phyloP scores from a whole-genome alignment of 2,888 invertebrate genomes.

The Ariolimax columbianus region DNA sequence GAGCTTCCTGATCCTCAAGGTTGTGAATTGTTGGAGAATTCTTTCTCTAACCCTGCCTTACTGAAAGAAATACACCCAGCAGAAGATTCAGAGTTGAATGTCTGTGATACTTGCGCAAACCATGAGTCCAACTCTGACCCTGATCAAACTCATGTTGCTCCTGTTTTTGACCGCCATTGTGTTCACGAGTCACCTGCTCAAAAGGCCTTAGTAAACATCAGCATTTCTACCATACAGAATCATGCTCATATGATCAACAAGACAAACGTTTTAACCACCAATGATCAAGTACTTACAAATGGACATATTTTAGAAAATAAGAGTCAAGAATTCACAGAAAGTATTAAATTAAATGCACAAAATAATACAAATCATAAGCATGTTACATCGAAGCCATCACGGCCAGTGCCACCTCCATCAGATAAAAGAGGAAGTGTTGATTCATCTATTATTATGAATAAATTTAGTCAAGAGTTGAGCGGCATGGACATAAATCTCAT shows the following conservation, averaged over 20 bases:
- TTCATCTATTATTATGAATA: conserved; percentile 49
- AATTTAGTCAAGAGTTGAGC: conserved; percentile 38
- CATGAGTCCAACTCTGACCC: neutral
- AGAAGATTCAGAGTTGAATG: conserved; percentile 11
- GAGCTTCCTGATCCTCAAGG: conserved; percentile 31
- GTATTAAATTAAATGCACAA: neutral
- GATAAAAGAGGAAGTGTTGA: neutral
- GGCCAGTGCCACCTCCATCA: neutral
- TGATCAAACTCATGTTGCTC: neutral
- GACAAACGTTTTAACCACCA: neutral
- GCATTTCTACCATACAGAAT: neutral
- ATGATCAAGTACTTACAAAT: neutral
- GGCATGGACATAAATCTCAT: conserved; percentile 50
- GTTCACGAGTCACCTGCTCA: conserved; percentile 25
- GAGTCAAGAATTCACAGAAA: neutral
- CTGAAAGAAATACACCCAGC: conserved; percentile 5
- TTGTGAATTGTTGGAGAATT: conserved; percentile 20
- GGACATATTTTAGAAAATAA: neutral
- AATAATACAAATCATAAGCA: neutral
- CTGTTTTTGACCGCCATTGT: neutral
- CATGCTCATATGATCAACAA: neutral
- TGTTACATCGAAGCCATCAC: conserved; percentile 3
- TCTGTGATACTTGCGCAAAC: conserved; percentile 25
- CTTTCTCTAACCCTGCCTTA: conserved; percentile 26
- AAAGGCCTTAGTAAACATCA: neutral